Evolutionary conservation across 2,888 invertebrate species (phyloP), one percentile per base, ranked within the genome.

Genomic region (Anagyrus pseudococci): DNA sequence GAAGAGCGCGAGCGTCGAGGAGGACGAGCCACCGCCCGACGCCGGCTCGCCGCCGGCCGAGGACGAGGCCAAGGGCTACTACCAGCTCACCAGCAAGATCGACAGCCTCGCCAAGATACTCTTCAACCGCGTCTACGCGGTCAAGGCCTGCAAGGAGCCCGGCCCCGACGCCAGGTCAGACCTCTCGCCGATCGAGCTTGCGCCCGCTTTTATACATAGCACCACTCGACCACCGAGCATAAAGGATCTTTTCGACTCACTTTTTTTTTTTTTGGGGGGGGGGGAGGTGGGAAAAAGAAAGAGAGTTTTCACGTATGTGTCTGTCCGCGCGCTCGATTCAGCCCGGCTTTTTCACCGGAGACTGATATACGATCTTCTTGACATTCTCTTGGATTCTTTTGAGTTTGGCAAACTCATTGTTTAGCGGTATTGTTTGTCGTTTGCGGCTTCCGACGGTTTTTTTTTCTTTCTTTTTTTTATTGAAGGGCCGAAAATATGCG

Each of bases 41-140:
- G 37, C 29, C 3, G 22, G 13, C 17, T 1, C 20, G 10, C 20
- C 48, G 8, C 53, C 46, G 22, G 66, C 75, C 13, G 73, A 75
- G 20, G 87, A 87, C 67, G 85, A 81, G 46, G 78, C 74, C 33
- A 82, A 82, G 37, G 77, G 75, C 37, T 77, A 89, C 25, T 89
- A 89, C 23, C 83, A 89, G 62, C 87, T 90, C 74, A 84, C 88
- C 70, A 85, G 88, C 82, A 89, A 90, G 81, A 87, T 89, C 71
- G 92, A 92, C 81, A 90, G 89, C 65, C 82, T 92, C 62, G 90
- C 90, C 25, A 91, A 89, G 78, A 81, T 91, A 74, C 85, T 92
- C 73, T 91, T 91, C 81, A 80, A 73, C 63, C 72, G 80, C 1
- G 79, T 82, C 29, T 75, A 80, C 52, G 76, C 76, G n/a, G 77